A percentile compares a stretch with the other conserved stretches of the same genome.
phyloP scores from a whole-genome alignment of 1,140 invertebrate genomes.

The Drosophila carrolli region DNA sequence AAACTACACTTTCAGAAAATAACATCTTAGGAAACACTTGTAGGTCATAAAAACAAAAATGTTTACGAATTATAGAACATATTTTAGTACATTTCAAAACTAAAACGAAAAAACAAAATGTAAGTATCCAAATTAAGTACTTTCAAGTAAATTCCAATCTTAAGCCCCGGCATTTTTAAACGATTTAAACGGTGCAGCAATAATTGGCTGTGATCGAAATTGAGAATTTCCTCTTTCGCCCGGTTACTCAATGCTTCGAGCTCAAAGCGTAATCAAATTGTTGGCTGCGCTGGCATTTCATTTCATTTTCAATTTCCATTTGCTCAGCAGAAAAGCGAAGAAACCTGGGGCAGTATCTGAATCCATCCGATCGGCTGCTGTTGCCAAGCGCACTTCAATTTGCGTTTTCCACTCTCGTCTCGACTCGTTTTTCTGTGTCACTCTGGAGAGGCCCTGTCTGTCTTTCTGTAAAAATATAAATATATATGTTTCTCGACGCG shows the following conservation, averaged over 20 bases:
- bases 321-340: constrained; percentile 41
- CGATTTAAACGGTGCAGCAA: not conserved
- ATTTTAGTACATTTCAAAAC: not conserved
- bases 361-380: constrained; percentile 20
- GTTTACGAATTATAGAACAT: too few relatives aligned
- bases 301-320: constrained; percentile 40
- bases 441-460: constrained; percentile 22
- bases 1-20: too few relatives aligned
- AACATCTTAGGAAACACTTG: too few relatives aligned
- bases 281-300: constrained; percentile 11
- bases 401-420: constrained; percentile 25
- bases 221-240: constrained; percentile 28
- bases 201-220: constrained; percentile 23
- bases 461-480: not conserved
- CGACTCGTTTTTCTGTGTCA: constrained; percentile 69
- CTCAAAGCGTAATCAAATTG: constrained; percentile 21
- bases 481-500: constrained; percentile 2
- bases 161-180: not conserved
- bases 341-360: constrained; percentile 5
- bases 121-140: too few relatives aligned
- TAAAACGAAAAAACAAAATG: not conserved
- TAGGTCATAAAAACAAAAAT: too few relatives aligned
- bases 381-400: constrained; percentile 62
- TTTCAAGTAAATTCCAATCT: not conserved
- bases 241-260: constrained; percentile 15